phyloP scores from a whole-genome alignment of 2,113 vertebrate genomes.

The Tricholaema leucomelas region DNA sequence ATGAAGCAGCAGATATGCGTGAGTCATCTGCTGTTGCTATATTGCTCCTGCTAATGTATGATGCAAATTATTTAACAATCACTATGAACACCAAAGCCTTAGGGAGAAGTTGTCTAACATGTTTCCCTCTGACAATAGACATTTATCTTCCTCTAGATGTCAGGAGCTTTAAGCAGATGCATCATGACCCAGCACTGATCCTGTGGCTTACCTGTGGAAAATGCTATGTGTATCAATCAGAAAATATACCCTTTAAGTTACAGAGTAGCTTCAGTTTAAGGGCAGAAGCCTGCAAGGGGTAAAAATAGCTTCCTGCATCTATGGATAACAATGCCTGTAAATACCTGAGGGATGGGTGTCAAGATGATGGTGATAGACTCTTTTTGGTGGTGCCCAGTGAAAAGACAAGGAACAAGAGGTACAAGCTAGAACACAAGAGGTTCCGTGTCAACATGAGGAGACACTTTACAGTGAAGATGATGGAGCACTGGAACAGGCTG shows the following conservation, averaged over 20 bases:
- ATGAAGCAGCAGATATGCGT: background rate
- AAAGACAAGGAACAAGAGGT: too few species aligned
- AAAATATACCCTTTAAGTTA: conserved; percentile 48
- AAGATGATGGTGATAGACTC: too few species aligned
- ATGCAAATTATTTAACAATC: conserved; percentile 60
- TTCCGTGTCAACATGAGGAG: too few species aligned
- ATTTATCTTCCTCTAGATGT: conserved; percentile 39
- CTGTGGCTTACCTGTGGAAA: conserved; percentile 30
- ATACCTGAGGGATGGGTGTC: too few species aligned
- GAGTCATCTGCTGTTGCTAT: conserved; percentile 18
- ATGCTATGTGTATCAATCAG: background rate
- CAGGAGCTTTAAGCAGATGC: conserved; percentile 6
- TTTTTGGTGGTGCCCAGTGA: too few species aligned
- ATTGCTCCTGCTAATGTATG: conserved; percentile 18
- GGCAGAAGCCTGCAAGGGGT: background rate
- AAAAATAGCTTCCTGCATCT: background rate
- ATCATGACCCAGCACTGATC: conserved; percentile 18
- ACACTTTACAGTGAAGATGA: too few species aligned
- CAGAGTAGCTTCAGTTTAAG: background rate
- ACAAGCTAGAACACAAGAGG: too few species aligned
- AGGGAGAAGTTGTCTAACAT: conserved; percentile 47
- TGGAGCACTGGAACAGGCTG: too few species aligned
- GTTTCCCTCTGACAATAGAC: background rate
- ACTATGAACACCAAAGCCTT: conserved; percentile 22
- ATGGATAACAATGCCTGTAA: background rate